Conservation (phyloP, 2,113 vertebrate species). For the Tenrec ecaudatus region DNA sequence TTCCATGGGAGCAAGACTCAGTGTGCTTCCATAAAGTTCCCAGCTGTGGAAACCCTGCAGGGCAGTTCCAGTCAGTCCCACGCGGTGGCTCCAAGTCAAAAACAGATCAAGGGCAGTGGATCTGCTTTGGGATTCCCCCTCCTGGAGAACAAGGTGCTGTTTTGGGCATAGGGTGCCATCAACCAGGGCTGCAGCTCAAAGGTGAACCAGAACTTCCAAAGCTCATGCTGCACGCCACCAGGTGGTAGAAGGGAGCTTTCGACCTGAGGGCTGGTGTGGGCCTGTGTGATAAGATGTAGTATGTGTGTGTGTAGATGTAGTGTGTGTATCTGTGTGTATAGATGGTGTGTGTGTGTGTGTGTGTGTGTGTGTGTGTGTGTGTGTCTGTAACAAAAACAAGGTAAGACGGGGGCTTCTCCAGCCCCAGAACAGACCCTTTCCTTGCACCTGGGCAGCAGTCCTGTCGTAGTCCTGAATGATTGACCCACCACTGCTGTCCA, state of each 20-base stretch:
- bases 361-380: too few relatives aligned
- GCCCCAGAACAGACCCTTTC: conserved; percentile 1
- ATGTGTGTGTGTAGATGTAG: too few relatives aligned
- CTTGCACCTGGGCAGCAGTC: neutral
- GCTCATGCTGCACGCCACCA: neutral
- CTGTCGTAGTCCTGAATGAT: neutral
- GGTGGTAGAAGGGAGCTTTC: neutral
- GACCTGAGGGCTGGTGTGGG: too few relatives aligned
- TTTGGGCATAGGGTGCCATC: neutral
- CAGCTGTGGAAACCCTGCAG: neutral
- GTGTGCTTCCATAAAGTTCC: neutral
- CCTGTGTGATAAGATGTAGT: too few relatives aligned
- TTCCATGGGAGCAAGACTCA: neutral
- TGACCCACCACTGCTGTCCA: neutral
- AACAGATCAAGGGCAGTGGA: neutral
- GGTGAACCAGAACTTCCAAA: conserved; percentile 30
- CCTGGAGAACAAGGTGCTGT: conserved; percentile 41
- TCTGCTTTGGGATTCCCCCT: neutral
- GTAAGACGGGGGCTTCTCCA: neutral
- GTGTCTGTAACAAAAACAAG: conserved; percentile 8
- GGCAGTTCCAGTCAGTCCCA: neutral
- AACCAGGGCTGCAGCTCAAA: neutral
- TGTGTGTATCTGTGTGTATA: too few relatives aligned
- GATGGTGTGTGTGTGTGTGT: too few relatives aligned
- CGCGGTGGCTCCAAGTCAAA: neutral